Percentiles rank a stretch among this genome's conserved stretches.
phyloP scores from a whole-genome alignment of 2,113 vertebrate genomes.

The Spheniscus mendiculus region DNA sequence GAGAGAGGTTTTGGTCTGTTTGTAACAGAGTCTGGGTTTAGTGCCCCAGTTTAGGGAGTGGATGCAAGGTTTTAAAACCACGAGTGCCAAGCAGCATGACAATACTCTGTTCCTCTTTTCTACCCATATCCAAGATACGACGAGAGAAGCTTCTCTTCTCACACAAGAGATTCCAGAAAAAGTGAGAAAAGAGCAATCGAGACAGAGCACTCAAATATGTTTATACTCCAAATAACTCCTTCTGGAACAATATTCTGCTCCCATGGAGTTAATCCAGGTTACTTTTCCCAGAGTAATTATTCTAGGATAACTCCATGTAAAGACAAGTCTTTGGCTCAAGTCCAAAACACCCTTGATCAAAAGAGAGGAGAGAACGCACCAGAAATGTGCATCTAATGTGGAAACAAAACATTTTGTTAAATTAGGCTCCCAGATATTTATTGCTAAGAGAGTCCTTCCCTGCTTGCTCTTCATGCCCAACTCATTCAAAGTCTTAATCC shows the following conservation, averaged over 20 bases:
- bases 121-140: fast-evolving
- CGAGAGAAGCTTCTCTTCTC: neutral
- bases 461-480: neutral
- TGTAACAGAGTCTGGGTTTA: neutral
- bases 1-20: neutral
- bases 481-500: slow-evolving; percentile 20
- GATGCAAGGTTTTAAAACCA: neutral
- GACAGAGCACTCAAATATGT: neutral
- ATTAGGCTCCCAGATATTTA: neutral
- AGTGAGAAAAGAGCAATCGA: neutral
- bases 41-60: neutral
- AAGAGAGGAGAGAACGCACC: neutral
- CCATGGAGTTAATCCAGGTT: slow-evolving; percentile 23
- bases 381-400: neutral
- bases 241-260: neutral
- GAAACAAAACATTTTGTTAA: slow-evolving; percentile 31
- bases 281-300: slow-evolving; percentile 35
- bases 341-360: neutral
- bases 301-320: neutral
- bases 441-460: neutral
- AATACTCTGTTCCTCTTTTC: neutral
- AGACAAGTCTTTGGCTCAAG: slow-evolving; percentile 16
- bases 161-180: neutral
- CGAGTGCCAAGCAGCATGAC: neutral
- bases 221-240: neutral